Base-by-base conservation (phyloP, 2,888 invertebrate species). In the Dolichomitus sp. region DNA sequence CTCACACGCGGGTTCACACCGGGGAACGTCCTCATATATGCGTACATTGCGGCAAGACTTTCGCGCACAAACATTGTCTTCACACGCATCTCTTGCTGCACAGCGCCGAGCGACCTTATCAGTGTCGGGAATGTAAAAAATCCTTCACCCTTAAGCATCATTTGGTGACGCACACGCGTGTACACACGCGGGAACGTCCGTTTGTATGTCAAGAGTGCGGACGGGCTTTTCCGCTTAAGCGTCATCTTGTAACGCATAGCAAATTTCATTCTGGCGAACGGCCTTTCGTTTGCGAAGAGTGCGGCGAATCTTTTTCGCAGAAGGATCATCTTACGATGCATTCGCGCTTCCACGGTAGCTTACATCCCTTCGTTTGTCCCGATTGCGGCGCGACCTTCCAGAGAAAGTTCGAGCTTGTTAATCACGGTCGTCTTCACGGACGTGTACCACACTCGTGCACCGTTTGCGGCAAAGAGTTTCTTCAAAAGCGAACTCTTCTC, bases 311-410 rank as follows among this genome's bases (percentile, higher is more conserved):
- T 83, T 98, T 98, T 94, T 97, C 98, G 12, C 96, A 98, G 86
- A 96, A 98, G 92, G 98, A 98, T 93, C 98, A 98, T 92, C 95
- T 98, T 65, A 95, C 98, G 88, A 98, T 98, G 95, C 98, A 98
- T 94, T 96, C 97, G 81, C 95, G 98, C 84, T 98, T 98, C 94
- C 98, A 99, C 94, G 98, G 98, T n/a, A 99, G 99, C 7, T 96
- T 99, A 90, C 98, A 98, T 90, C 99, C 99, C 12, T 99, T 99
- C 94, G 97, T 97, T 87, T 99, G 99, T 94, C 96, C 97, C 73
- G 98, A 98, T 91, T 99, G 99, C 91, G 97, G 97, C 27, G 96
- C 96, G 72, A 97, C 97, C 80, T 97, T 97, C 94, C 96, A 97
- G 79, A 95, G 97, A 84, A 97, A 97, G 95, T 97, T 97, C 94